A percentile compares a stretch with the other conserved stretches of the same genome.
Evolutionary conservation across 2,113 vertebrate species (phyloP).

Genomic region (Spilogale gracilis): DNA sequence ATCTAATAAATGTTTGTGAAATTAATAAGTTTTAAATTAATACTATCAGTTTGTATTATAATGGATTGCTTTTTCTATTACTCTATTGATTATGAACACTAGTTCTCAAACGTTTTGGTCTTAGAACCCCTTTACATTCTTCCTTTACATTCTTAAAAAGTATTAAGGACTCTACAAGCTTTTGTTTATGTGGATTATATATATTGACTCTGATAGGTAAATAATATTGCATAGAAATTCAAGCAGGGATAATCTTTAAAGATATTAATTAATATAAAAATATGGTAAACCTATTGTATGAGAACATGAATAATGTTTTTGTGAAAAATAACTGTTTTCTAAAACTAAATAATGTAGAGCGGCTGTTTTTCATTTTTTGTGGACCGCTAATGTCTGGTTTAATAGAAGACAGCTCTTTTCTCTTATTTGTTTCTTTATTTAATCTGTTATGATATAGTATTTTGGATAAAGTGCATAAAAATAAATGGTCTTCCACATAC

Average conservation of each 20-base stretch:
- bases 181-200: background rate
- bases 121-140: background rate
- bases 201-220: background rate
- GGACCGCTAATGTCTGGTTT: background rate
- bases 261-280: background rate
- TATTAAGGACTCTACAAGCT: background rate
- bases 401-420: background rate
- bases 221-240: background rate
- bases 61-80: background rate
- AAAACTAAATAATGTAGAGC: background rate
- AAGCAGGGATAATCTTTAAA: background rate
- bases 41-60: background rate
- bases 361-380: constrained; percentile 1
- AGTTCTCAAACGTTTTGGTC: background rate
- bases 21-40: background rate
- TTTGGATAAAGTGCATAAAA: background rate
- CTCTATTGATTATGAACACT: background rate
- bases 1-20: background rate
- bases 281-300: background rate
- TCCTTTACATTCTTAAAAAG: background rate
- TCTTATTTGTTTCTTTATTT: background rate
- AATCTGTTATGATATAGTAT: background rate
- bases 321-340: background rate
- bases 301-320: background rate
- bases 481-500: background rate